Base-by-base conservation (phyloP, 2,888 invertebrate genomes). In the Dynastes tityus region DNA sequence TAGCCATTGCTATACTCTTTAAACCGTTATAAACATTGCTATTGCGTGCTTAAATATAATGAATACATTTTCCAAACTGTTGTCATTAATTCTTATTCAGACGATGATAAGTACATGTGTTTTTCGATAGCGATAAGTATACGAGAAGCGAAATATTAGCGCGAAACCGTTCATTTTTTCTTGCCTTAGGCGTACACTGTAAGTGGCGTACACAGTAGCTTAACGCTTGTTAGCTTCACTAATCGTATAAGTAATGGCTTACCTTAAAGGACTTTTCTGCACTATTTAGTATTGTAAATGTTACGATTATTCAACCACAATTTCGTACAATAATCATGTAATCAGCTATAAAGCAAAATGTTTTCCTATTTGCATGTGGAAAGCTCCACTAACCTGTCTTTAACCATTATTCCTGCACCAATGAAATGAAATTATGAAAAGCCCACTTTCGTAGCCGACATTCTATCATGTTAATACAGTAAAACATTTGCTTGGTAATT, bases 201-300 rank as follows among this genome's bases (percentile, higher is more conserved):
- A 67, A 22, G 27, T 27, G 22, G 22, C 22, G 22, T 67, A 49
- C 16, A 67, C 67, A 32, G 67, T 67, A 67, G 67, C 67, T 27
- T 32, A 11, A n/a, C 45, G 49, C 16, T 67, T n/a, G 16, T 67
- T 67, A 67, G 27, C 67, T 22, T 45, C 29, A 45, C 40, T 67
- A 67, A 67, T 27, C 32, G 22, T 49, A 22, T 67, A 67, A 67
- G 22, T 67, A 67, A 67, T 67, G 49, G 32, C 27, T 67, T 45
- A 45, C 67, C 49, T 49, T 67, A 49, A 49, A 45, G 45, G 27
- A 27, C 2, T 27, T 29, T 32, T 29, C 27, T 32, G 9, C 5
- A 27, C 55, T 16, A n/a, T 58, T 58, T 22, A 58, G 9, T 9
- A 58, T 22, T 16, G 55, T 16, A 58, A 58, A 45, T 45, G 55